A percentile compares a stretch with the other conserved stretches of the same genome.
Evolutionary conservation across 2,888 invertebrate genomes (phyloP).

Genomic region (Trichopoda pennipes): DNA sequence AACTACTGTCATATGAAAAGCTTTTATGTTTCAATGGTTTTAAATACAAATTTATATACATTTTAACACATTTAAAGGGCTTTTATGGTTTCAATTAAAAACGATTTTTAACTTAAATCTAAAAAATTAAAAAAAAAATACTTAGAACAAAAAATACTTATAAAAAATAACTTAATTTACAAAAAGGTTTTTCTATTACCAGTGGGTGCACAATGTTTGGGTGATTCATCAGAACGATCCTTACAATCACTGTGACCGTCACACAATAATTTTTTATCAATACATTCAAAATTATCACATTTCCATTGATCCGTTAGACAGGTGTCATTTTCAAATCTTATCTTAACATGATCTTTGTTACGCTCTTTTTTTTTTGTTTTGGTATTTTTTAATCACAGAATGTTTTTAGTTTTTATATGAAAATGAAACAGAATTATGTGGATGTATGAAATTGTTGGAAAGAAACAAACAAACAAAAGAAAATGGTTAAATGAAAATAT

Average conservation of each 20-base stretch:
- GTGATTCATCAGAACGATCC: constrained; percentile 84
- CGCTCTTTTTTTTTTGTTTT: constrained; percentile 67
- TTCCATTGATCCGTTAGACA: constrained; percentile 82
- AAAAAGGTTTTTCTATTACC: constrained; percentile 73
- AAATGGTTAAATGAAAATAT: constrained; percentile 7
- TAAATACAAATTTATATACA: constrained; percentile 12
- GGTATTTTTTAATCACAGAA: constrained; percentile 58
- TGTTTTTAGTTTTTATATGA: constrained; percentile 42
- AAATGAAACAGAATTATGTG: constrained; percentile 20
- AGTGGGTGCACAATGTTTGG: constrained; percentile 74
- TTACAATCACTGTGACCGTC: constrained; percentile 83
- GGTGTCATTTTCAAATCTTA: constrained; percentile 66
- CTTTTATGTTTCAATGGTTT: constrained; percentile 13
- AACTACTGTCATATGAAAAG: not conserved
- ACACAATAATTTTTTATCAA: constrained; percentile 83
- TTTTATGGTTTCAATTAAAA: constrained; percentile 39
- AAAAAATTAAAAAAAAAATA: no score
- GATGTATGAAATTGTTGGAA: constrained; percentile 32
- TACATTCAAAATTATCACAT: constrained; percentile 85
- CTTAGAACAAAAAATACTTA: constrained; percentile 42
- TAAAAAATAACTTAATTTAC: constrained; percentile 36
- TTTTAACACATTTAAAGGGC: constrained; percentile 35
- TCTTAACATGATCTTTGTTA: constrained; percentile 66
- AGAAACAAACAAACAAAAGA: constrained; percentile 22
- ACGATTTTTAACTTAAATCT: constrained; percentile 11